phyloP scores from a whole-genome alignment of 2,113 vertebrate genomes.

The Onychostoma macrolepis region DNA sequence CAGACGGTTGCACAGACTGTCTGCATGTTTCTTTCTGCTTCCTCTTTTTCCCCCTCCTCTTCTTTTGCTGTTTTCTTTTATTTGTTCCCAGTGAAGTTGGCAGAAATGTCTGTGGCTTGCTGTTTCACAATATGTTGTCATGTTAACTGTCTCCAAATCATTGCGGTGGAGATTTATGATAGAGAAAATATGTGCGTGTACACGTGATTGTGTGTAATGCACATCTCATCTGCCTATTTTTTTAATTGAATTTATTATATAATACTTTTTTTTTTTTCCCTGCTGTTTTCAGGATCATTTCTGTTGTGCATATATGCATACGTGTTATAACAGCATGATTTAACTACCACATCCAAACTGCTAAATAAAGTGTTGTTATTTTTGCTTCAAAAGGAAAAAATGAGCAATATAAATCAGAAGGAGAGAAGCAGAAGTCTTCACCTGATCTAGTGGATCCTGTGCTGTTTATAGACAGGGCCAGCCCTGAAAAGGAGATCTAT shows the following conservation, averaged over 20 bases:
- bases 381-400: constrained; percentile 20
- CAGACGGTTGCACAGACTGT: constrained; percentile 52
- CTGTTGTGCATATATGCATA: background rate
- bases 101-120: constrained; percentile 85
- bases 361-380: constrained; percentile 21
- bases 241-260: background rate
- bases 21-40: constrained; percentile 45
- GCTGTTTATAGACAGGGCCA: constrained; percentile 37
- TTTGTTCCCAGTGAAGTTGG: constrained; percentile 82
- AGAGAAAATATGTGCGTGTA: constrained; percentile 65
- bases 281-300: constrained; percentile 55
- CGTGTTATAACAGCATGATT: background rate
- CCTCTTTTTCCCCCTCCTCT: background rate
- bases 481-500: constrained; percentile 26
- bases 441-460: constrained; percentile 26
- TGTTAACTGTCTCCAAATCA: constrained; percentile 92
- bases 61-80: constrained; percentile 67
- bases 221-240: background rate
- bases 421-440: background rate
- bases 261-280: constrained; percentile 25
- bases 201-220: constrained; percentile 4
- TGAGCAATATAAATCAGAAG: background rate
- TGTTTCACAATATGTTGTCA: constrained; percentile 91
- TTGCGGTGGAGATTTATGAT: constrained; percentile 89
- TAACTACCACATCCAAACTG: constrained; percentile 8